phyloP scores from a whole-genome alignment of 2,888 invertebrate genomes.

The Nomada goodeniana region DNA sequence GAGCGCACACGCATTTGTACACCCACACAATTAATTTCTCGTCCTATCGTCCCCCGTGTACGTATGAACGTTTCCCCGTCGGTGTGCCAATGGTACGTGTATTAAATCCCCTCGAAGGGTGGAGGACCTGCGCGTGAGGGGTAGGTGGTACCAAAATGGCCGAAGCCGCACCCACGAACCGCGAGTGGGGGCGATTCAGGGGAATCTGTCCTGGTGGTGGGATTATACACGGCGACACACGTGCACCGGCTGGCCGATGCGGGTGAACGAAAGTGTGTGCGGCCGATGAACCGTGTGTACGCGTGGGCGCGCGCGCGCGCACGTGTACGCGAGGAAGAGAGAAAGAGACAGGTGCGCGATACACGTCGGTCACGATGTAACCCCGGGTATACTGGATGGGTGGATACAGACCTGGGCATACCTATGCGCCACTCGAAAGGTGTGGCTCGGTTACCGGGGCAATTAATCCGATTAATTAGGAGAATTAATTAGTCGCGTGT shows the following conservation, averaged over 20 bases:
- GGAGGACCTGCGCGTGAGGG: slow-evolving; percentile 73
- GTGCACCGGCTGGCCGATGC: slow-evolving; percentile 55
- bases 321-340: background rate
- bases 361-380: slow-evolving; percentile 64
- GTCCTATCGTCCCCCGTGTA: slow-evolving; percentile 16
- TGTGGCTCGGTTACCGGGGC: slow-evolving; percentile 64
- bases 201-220: slow-evolving; percentile 72
- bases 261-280: slow-evolving; percentile 39
- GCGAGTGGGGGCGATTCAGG: slow-evolving; percentile 77
- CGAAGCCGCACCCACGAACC: slow-evolving; percentile 75
- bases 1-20: slow-evolving; percentile 54
- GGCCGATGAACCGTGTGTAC: slow-evolving; percentile 47
- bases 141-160: slow-evolving; percentile 83
- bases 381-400: slow-evolving; percentile 61
- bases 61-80: background rate
- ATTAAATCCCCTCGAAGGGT: slow-evolving; percentile 72
- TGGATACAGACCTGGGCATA: slow-evolving; percentile 67
- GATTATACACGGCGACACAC: slow-evolving; percentile 65
- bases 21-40: slow-evolving; percentile 16
- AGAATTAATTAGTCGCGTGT: slow-evolving; percentile 43
- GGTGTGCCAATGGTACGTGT: slow-evolving; percentile 66
- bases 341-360: slow-evolving; percentile 41
- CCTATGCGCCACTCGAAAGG: slow-evolving; percentile 71
- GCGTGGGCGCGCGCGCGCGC: slow-evolving; percentile 3
- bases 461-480: slow-evolving; percentile 33